phyloP scores from a whole-genome alignment of 2,797 vertebrate species.

The Rhabdophis nuchalis region DNA sequence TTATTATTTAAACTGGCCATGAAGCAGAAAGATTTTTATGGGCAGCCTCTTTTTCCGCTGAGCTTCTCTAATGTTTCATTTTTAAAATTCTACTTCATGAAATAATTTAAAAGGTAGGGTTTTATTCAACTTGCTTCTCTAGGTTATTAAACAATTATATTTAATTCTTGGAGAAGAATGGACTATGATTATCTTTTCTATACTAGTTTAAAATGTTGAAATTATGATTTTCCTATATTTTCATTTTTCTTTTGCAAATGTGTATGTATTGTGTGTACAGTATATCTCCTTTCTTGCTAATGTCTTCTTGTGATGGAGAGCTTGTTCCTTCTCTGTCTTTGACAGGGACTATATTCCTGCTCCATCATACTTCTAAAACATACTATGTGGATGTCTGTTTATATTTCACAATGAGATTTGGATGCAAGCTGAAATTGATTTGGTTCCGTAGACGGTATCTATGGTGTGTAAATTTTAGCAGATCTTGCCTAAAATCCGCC shows the following conservation, averaged over 20 bases:
- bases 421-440: constrained; percentile 44
- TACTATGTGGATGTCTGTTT: constrained; percentile 5
- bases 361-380: constrained; percentile 22
- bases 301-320: constrained; percentile 40
- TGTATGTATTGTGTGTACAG: background rate
- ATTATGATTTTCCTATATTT: background rate
- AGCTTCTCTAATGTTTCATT: background rate
- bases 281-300: constrained; percentile 32
- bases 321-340: constrained; percentile 21
- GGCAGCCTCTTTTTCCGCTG: background rate
- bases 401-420: constrained; percentile 20
- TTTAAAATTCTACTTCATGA: constrained; percentile 28
- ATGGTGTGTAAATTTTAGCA: constrained; percentile 20
- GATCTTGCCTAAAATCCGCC: constrained; percentile 12
- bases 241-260: constrained; percentile 35
- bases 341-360: constrained; percentile 32
- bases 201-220: constrained; percentile 11
- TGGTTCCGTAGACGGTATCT: background rate
- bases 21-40: background rate
- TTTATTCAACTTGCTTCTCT: constrained; percentile 16
- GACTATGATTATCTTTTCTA: constrained; percentile 6
- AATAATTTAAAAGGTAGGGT: constrained; percentile 29
- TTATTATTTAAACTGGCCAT: background rate
- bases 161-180: constrained; percentile 5
- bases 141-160: constrained; percentile 19